These are phyloP conservation scores for Cenopis cana DNA, from an alignment of 2,888 invertebrate species.

Conservation along the genomic window DNA sequence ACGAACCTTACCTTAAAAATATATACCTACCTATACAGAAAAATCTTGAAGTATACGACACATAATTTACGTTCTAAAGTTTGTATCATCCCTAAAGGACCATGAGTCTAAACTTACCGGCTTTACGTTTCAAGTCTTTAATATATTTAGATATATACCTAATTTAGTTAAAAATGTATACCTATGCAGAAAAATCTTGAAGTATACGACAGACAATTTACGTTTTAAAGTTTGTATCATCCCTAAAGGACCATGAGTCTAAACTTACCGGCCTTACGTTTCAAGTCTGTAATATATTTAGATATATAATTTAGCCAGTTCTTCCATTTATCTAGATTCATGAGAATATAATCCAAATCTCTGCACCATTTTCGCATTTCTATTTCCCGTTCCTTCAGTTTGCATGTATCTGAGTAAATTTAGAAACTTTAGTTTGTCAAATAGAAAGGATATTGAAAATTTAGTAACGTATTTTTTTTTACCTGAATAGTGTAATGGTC, in stretches of 20 bases:
- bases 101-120: conserved; percentile 48
- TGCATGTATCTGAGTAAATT: conserved; percentile 50
- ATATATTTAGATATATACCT: conserved; percentile 57
- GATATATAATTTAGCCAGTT: conserved; percentile 65
- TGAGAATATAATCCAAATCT: conserved; percentile 61
- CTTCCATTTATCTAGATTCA: conserved; percentile 67
- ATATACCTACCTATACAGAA: too few species aligned
- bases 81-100: background rate
- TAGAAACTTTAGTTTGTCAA: background rate
- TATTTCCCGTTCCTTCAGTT: conserved; percentile 48
- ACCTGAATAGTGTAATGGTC: conserved; percentile 2
- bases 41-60: background rate
- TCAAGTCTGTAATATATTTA: conserved; percentile 53
- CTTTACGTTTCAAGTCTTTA: conserved; percentile 53
- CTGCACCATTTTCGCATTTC: conserved; percentile 63
- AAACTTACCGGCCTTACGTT: conserved; percentile 55
- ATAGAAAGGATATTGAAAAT: background rate
- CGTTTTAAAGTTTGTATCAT: background rate
- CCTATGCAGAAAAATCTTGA: background rate
- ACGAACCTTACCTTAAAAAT: too few species aligned
- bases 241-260: background rate
- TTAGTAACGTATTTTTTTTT: background rate
- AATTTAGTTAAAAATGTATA: too few species aligned
- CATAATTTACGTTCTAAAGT: background rate
- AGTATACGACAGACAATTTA: background rate